Percentiles rank a stretch among this genome's conserved stretches.
These are phyloP conservation scores for Euplexia lucipara DNA, from an alignment of 2,888 invertebrate species.

Conservation along the genomic window DNA sequence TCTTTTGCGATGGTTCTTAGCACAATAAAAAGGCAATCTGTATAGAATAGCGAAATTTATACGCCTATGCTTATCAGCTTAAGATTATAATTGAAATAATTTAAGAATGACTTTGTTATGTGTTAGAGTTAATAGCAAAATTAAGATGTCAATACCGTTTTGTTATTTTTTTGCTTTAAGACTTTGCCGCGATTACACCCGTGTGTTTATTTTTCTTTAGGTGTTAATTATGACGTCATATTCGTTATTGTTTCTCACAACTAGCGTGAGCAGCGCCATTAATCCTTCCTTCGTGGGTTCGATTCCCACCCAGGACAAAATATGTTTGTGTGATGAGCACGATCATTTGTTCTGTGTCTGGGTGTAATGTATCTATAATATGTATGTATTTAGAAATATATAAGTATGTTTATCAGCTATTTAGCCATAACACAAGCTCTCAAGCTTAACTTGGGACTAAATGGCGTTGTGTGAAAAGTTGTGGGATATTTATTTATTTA, in stretches of 20 bases:
- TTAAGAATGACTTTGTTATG: not conserved
- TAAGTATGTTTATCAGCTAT: no score
- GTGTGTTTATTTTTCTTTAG: not conserved
- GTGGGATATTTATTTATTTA: no score
- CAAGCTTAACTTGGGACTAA: no score
- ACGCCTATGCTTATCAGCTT: conserved; percentile 25
- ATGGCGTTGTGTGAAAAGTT: no score
- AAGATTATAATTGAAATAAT: conserved; percentile 18
- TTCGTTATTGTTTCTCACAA: not conserved
- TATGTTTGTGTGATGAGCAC: no score
- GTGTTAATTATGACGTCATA: not conserved
- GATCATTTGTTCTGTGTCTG: no score
- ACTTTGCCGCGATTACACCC: not conserved
- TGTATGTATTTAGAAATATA: no score
- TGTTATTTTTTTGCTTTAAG: not conserved
- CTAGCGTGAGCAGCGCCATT: not conserved
- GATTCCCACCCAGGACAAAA: no score
- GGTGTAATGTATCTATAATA: no score
- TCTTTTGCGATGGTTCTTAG: conserved; percentile 6
- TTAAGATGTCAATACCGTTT: not conserved
- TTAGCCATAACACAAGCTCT: no score
- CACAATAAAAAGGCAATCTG: not conserved
- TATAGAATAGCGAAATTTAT: conserved; percentile 9
- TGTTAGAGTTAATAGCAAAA: conserved; percentile 23
- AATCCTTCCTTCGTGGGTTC: no score